phyloP scores from a whole-genome alignment of 1,140 invertebrate species.

The Amyelois transitella region DNA sequence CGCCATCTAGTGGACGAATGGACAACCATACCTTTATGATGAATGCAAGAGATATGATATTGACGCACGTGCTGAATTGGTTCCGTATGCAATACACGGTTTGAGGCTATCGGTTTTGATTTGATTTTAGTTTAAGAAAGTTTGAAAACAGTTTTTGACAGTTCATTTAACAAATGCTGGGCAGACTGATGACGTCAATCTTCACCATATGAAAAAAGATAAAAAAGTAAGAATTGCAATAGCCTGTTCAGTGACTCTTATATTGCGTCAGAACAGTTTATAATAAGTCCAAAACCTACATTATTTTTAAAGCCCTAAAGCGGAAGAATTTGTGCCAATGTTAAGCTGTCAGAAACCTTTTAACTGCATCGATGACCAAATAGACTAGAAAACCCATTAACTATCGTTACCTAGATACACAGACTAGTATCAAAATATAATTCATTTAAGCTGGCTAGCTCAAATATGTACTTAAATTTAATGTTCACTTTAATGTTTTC shows the following conservation, averaged over 20 bases:
- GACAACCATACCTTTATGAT: slow-evolving; percentile 18
- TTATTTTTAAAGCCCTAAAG: no score
- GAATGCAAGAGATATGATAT: neutral
- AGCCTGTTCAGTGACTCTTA: no score
- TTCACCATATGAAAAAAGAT: no score
- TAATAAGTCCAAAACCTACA: no score
- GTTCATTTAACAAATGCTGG: no score
- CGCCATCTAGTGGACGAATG: slow-evolving; percentile 16
- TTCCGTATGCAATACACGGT: neutral
- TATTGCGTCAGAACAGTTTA: no score
- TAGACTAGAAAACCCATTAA: slow-evolving; percentile 56
- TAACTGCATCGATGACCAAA: slow-evolving; percentile 52
- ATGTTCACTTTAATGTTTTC: slow-evolving; percentile 14
- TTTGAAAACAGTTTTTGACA: no score
- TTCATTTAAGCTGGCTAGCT: slow-evolving; percentile 5
- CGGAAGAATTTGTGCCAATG: slow-evolving; percentile 13
- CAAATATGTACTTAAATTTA: slow-evolving; percentile 6
- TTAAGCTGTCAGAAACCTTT: slow-evolving; percentile 67
- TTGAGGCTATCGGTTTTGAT: no score
- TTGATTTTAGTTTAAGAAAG: no score
- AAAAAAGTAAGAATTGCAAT: no score
- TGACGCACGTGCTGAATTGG: neutral
- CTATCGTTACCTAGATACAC: slow-evolving; percentile 21
- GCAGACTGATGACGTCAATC: no score
- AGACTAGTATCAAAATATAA: neutral